Conservation (phyloP, 2,113 vertebrate genomes). For the Hystrix cristata region DNA sequence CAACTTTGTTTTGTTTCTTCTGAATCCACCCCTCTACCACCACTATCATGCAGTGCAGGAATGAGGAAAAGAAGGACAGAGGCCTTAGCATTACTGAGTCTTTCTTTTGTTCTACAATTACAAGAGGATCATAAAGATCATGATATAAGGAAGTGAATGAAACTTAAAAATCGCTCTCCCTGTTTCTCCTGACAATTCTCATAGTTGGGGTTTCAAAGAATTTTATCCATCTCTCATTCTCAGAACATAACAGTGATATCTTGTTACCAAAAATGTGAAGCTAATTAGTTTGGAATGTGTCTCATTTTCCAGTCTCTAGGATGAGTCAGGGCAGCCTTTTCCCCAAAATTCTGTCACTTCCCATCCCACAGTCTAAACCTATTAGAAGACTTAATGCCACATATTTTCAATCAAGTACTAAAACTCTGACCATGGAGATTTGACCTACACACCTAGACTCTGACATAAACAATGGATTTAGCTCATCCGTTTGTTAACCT, state of each 20-base stretch:
- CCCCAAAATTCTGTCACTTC: not conserved
- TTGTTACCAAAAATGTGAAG: slow-evolving; percentile 1
- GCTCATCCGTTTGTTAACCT: not conserved
- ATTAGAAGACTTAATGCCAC: not conserved
- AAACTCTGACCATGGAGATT: not conserved
- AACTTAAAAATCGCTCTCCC: not conserved
- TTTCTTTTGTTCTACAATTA: slow-evolving; percentile 33
- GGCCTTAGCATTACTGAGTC: not conserved
- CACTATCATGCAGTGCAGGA: not conserved
- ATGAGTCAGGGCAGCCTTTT: not conserved
- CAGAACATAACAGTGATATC: not conserved
- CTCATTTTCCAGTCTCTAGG: slow-evolving; percentile 6
- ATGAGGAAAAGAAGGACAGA: not conserved
- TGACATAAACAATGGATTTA: not conserved
- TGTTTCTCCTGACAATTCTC: not conserved
- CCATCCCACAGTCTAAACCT: not conserved
- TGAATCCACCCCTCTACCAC: not conserved
- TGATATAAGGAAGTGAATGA: slow-evolving; percentile 8
- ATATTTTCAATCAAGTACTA: not conserved
- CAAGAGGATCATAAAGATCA: not conserved
- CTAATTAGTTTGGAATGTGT: not conserved
- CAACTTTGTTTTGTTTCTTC: not conserved
- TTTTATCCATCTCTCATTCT: not conserved
- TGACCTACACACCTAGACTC: not conserved
- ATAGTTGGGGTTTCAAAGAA: not conserved